Base-by-base conservation (phyloP, 2,797 vertebrate genomes). In the Apogon hyalosoma region DNA sequence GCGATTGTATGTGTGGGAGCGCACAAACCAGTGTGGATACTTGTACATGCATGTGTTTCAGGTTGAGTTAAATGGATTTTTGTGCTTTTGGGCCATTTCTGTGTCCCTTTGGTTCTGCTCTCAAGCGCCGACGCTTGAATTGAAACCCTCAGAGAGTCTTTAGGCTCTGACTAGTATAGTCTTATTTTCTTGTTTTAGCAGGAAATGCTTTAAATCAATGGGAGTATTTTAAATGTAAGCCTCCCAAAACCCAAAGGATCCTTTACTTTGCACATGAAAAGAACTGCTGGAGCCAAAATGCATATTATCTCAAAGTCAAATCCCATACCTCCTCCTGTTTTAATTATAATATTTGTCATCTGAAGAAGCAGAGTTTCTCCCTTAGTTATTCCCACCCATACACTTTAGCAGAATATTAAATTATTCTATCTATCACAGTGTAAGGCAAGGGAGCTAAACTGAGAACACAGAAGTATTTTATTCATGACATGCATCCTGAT, bases 211-310 rank as follows among this genome's bases (percentile, higher is more conserved):
- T 41, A 39, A 81, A 71, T 77, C 61, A 21, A n/a, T 60, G 67
- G 24, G 39, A 45, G 41, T 31, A 14, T 69, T 75, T 80, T 66
- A 62, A 67, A 73, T 41, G 24, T 14, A 46, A 82, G 21, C 57
- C 60, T 70, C 63, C 49, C 42, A 15, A 71, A 79, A 64, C 66
- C 63, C 75, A 72, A 52, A 41, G 38, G 40, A 19, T 42, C 2
- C 57, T 49, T 42, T 39, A 56, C 78, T 85, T 65, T 54, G 63
- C 69, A 75, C 67, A 82, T 84, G 63, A 83, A 86, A 69, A 65
- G 59, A 75, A 41, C 70, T 55, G 59, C 62, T 47, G 55, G 55
- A 75, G 81, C 67, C 69, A 55, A 66, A 71, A 56, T 1, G 6
- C 14, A 50, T 80, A 73, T 86, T 83, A 78, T 80, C 65, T 75